These are phyloP conservation scores for Drosophila bocki DNA, from an alignment of 1,140 invertebrate species.

Conservation along the genomic window DNA sequence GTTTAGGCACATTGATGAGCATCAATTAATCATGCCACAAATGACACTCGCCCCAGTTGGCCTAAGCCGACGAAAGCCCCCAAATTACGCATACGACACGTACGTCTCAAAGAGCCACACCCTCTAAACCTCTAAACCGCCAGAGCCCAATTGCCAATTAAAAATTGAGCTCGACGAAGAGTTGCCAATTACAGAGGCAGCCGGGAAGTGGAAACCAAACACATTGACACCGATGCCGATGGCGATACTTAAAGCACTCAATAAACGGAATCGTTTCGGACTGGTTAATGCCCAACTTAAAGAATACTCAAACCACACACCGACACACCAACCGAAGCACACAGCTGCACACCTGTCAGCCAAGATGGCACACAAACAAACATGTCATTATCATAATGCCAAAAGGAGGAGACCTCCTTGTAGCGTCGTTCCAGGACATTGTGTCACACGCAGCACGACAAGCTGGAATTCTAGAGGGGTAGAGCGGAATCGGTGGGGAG, in stretches of 20 bases:
- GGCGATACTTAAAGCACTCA: conserved; percentile 65
- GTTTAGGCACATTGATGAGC: conserved; percentile 80
- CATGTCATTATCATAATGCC: conserved; percentile 82
- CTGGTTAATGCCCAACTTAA: conserved; percentile 59
- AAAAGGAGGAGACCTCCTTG: conserved; percentile 51
- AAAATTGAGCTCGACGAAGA: conserved; percentile 52
- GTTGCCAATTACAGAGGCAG: conserved; percentile 54
- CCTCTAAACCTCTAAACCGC: conserved; percentile 22
- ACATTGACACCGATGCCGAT: conserved; percentile 36
- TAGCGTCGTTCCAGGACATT: conserved; percentile 48
- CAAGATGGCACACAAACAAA: conserved; percentile 68
- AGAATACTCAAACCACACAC: conserved; percentile 39
- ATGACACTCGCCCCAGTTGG: conserved; percentile 67
- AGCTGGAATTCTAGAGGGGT: conserved; percentile 12
- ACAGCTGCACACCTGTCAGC: conserved; percentile 40
- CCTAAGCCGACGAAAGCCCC: conserved; percentile 54
- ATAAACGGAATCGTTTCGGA: conserved; percentile 75
- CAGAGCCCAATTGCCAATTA: conserved; percentile 74
- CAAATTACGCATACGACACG: conserved; percentile 81
- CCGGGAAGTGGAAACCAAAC: conserved; percentile 52
- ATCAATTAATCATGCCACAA: conserved; percentile 81
- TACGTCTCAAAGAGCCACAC: conserved; percentile 38
- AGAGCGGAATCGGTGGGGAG: neutral
- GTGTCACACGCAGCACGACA: conserved; percentile 47
- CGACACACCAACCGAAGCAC: neutral